These are phyloP conservation scores for Cylloceria caligata DNA, from an alignment of 2,888 invertebrate species.

Conservation along the genomic window DNA sequence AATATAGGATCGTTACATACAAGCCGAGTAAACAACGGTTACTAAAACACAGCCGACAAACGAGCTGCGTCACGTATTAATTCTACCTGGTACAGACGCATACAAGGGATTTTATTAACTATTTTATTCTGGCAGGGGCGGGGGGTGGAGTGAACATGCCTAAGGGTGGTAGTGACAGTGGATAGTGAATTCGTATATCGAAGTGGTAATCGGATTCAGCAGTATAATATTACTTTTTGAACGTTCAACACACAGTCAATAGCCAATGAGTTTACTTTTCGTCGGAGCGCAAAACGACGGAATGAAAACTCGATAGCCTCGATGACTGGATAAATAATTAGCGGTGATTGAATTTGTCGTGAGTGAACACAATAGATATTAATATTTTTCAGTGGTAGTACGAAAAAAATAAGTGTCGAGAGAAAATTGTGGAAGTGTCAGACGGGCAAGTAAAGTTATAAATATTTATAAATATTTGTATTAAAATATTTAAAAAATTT, in stretches of 20 bases:
- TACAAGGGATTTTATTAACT: constrained; percentile 55
- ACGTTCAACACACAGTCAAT: constrained; percentile 29
- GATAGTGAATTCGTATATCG: constrained; percentile 56
- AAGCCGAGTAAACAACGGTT: constrained; percentile 62
- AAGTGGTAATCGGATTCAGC: constrained; percentile 30
- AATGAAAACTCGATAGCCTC: constrained; percentile 28
- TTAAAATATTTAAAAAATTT: constrained; percentile 28
- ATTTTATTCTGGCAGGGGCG: constrained; percentile 37
- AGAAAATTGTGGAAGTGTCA: constrained; percentile 48
- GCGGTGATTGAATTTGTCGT: constrained; percentile 45
- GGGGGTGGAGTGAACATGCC: constrained; percentile 67
- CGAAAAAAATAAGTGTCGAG: constrained; percentile 26
- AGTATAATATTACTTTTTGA: constrained; percentile 24
- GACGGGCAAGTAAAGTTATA: constrained; percentile 35
- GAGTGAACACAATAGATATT: constrained; percentile 27
- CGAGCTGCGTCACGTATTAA: constrained; percentile 63
- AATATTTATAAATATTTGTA: constrained; percentile 19
- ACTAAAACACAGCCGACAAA: constrained; percentile 69
- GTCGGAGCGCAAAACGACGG: neutral
- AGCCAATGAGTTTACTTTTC: constrained; percentile 34
- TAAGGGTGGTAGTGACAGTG: constrained; percentile 62
- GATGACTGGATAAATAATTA: constrained; percentile 32
- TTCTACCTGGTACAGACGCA: constrained; percentile 69
- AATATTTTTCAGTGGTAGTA: constrained; percentile 20
- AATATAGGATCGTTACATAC: constrained; percentile 60